phyloP scores from a whole-genome alignment of 2,113 vertebrate species.

The Aramus guarauna region DNA sequence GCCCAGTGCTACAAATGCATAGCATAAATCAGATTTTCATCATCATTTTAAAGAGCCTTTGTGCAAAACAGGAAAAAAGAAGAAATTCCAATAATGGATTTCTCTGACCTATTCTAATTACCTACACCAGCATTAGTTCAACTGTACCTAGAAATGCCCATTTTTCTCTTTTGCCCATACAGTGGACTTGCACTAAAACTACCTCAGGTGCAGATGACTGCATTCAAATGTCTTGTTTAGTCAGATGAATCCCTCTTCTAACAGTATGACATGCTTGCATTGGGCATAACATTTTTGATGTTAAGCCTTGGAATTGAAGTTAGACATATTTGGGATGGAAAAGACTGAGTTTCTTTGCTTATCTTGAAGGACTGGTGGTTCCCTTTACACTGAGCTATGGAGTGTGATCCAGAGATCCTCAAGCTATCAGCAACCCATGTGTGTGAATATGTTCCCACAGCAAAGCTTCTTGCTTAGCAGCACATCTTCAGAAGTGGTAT shows the following conservation, averaged over 20 bases:
- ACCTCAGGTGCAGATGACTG: neutral
- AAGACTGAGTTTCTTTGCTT: neutral
- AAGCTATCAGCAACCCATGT: neutral
- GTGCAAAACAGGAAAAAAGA: neutral
- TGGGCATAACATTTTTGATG: neutral
- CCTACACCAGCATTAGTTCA: neutral
- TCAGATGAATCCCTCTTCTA: neutral
- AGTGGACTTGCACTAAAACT: neutral
- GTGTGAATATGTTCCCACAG: neutral
- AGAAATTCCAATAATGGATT: neutral
- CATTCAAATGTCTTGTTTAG: neutral
- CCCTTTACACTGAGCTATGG: neutral
- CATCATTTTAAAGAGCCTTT: neutral
- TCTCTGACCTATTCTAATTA: neutral
- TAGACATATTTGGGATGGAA: neutral
- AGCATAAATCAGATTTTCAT: constrained; percentile 18
- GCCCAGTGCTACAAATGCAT: neutral
- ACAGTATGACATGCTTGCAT: neutral
- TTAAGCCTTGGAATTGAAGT: neutral
- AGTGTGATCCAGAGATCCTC: neutral
- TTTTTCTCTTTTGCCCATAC: neutral
- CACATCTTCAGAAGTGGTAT: neutral
- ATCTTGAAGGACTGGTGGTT: neutral
- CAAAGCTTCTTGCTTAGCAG: neutral
- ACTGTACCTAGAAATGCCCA: neutral